A percentile compares a stretch with the other conserved stretches of the same genome.
phyloP scores from a whole-genome alignment of 2,888 invertebrate species.

The Morpho deidamia region DNA sequence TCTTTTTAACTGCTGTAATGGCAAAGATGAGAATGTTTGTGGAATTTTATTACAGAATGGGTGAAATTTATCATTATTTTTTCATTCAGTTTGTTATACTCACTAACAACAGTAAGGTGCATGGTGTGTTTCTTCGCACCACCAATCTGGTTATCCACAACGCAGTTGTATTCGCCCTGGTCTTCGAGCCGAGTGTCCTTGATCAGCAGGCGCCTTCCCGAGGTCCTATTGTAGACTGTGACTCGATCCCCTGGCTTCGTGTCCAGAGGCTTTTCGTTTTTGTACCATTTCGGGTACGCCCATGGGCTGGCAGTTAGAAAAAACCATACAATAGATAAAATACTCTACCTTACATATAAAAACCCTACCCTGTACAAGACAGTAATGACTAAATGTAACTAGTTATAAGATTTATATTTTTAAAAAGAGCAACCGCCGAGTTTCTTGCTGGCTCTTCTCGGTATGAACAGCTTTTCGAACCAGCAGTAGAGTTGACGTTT shows the following conservation, averaged over 20 bases:
- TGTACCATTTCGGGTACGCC: slow-evolving; percentile 56
- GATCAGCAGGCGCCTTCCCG: slow-evolving; percentile 56
- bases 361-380: no score
- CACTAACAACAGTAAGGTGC: slow-evolving; percentile 50
- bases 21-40: no score
- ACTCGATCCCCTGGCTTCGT: slow-evolving; percentile 43
- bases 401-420: no score
- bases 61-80: not conserved
- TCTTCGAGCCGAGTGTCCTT: slow-evolving; percentile 45
- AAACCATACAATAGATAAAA: no score
- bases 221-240: slow-evolving; percentile 56
- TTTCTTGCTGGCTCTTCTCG: no score
- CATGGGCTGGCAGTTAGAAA: slow-evolving; percentile 39
- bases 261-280: slow-evolving; percentile 48
- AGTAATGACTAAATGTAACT: no score
- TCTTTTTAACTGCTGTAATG: no score
- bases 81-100: slow-evolving; percentile 26
- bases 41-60: no score
- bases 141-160: slow-evolving; percentile 48
- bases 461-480: no score
- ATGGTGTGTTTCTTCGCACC: slow-evolving; percentile 45
- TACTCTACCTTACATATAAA: no score
- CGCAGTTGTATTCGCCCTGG: slow-evolving; percentile 51
- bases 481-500: no score
- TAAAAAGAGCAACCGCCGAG: no score